These are phyloP conservation scores for Procavia capensis DNA, from an alignment of 2,113 vertebrate species.

Conservation along the genomic window DNA sequence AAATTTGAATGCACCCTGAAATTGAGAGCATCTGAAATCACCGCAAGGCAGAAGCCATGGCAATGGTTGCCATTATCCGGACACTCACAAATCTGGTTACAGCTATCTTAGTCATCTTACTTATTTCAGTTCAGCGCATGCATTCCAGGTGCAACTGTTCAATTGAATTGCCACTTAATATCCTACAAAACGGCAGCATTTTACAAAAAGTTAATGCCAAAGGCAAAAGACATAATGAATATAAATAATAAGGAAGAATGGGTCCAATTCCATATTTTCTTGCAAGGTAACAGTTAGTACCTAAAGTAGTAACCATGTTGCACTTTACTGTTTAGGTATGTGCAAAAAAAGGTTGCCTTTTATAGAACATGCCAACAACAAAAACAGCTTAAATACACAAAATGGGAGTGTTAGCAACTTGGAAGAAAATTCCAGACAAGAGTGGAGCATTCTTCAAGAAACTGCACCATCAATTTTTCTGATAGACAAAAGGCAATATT, in stretches of 20 bases:
- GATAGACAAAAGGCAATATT: not conserved
- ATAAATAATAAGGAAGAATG: not conserved
- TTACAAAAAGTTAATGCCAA: not conserved
- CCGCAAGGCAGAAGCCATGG: not conserved
- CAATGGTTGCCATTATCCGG: not conserved
- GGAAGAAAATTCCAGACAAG: not conserved
- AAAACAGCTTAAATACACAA: not conserved
- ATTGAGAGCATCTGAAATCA: not conserved
- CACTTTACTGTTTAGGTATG: not conserved
- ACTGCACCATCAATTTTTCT: not conserved
- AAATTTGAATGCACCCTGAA: not conserved
- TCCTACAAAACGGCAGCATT: not conserved
- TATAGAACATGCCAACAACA: not conserved
- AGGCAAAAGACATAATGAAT: not conserved
- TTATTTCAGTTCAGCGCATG: not conserved
- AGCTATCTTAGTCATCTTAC: not conserved
- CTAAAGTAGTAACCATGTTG: not conserved
- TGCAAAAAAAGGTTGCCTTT: not conserved
- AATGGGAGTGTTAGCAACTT: not conserved
- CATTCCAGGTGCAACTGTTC: not conserved
- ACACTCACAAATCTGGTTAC: not conserved
- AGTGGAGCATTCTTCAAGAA: not conserved
- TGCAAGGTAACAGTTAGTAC: not conserved
- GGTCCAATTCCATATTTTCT: not conserved
- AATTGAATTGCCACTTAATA: not conserved